phyloP scores from a whole-genome alignment of 2,797 vertebrate genomes.

The Merluccius polli region DNA sequence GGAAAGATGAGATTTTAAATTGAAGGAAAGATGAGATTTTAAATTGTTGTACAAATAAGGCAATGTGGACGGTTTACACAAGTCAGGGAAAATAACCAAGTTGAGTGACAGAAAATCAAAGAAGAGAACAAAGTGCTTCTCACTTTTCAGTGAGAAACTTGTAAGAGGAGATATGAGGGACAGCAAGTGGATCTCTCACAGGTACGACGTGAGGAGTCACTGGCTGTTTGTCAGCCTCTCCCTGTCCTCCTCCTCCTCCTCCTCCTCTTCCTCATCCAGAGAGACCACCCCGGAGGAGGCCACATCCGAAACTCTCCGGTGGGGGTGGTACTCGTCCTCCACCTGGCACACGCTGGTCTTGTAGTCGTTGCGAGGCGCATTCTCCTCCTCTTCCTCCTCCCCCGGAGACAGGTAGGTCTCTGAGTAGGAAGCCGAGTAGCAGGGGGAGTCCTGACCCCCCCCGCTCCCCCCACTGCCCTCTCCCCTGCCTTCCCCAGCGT shows the following conservation, averaged over 20 bases:
- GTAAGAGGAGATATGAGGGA: slow-evolving; percentile 17
- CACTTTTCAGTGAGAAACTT: slow-evolving; percentile 7
- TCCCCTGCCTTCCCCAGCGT: slow-evolving; percentile 73
- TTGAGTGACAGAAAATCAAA: not conserved
- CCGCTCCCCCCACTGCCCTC: slow-evolving; percentile 71
- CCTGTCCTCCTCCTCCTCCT: slow-evolving; percentile 58
- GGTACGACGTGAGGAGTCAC: slow-evolving; percentile 45
- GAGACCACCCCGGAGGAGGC: slow-evolving; percentile 92
- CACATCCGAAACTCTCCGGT: slow-evolving; percentile 85
- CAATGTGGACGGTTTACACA: slow-evolving; percentile 48
- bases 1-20: slow-evolving; percentile 33
- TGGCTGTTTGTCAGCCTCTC: slow-evolving; percentile 55
- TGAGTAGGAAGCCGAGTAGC: slow-evolving; percentile 81
- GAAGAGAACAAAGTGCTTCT: not conserved
- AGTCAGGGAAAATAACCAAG: not conserved
- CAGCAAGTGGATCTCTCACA: slow-evolving; percentile 13
- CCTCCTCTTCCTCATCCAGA: slow-evolving; percentile 84
- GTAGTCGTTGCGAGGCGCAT: slow-evolving; percentile 85
- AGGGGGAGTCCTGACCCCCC: slow-evolving; percentile 82
- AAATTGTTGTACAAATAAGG: slow-evolving; percentile 59
- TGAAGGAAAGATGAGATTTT: slow-evolving; percentile 26
- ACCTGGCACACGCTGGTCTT: slow-evolving; percentile 63
- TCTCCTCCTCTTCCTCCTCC: slow-evolving; percentile 84
- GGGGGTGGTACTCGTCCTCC: slow-evolving; percentile 62
- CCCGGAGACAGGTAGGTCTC: slow-evolving; percentile 86